Conservation (phyloP, 1,140 invertebrate species). For the Drosophila paulistorum region DNA sequence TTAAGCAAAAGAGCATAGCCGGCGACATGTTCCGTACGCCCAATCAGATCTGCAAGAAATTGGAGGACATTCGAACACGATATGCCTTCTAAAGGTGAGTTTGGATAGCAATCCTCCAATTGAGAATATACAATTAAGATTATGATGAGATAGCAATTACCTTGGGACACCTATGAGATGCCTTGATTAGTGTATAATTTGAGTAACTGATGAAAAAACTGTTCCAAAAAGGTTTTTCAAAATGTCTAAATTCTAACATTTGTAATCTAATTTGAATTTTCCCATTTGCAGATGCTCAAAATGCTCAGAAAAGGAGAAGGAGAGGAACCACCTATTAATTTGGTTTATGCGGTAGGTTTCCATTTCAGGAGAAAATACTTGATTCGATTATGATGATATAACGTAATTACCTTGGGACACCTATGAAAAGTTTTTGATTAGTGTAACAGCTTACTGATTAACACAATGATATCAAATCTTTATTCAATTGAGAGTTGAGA, state of each 20-base stretch:
- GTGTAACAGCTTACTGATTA: conserved; percentile 51
- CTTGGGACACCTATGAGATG: conserved; percentile 82
- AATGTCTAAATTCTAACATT: neutral
- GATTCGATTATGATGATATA: conserved; percentile 40
- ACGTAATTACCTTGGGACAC: conserved; percentile 63
- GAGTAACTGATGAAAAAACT: conserved; percentile 31
- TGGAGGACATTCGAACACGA: conserved; percentile 96
- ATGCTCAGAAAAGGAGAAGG: neutral
- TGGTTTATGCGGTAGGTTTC: conserved; percentile 27
- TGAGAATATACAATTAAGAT: neutral
- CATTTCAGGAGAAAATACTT: neutral
- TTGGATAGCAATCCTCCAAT: too few relatives aligned
- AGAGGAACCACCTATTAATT: neutral
- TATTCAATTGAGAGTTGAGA: neutral
- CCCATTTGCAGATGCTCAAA: neutral
- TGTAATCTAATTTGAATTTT: neutral
- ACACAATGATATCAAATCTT: neutral
- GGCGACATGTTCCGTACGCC: conserved; percentile 96
- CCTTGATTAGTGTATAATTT: conserved; percentile 74
- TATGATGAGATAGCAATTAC: conserved; percentile 75
- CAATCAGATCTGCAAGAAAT: conserved; percentile 97
- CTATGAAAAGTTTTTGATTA: conserved; percentile 64
- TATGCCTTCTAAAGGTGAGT: conserved; percentile 93
- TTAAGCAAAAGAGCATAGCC: conserved; percentile 97
- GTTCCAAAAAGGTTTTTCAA: too few relatives aligned